Base-by-base conservation (phyloP, 2,888 invertebrate genomes). In the Atrina japonica region DNA sequence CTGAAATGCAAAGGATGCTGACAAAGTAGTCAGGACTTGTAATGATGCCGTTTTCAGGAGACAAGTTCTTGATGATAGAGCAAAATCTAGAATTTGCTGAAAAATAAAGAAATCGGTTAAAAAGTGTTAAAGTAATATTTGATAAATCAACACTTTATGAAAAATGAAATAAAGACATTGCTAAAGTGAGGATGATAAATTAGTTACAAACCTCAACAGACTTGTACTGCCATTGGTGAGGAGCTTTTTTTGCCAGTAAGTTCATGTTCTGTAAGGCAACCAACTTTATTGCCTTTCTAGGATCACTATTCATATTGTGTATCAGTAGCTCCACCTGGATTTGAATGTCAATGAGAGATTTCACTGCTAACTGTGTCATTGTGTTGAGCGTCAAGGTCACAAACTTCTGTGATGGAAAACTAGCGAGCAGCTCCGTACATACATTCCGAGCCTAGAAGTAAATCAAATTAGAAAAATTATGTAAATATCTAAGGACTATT, bases 261-360 rank as follows among this genome's bases (percentile, higher is more conserved):
- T 93, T 93, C 47, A 96, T 91, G 75, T 95, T 93, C 73, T 93
- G 92, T 23, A 96, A 90, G 55, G 93, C 93, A 81, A 94, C 93
- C 14, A 93, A 92, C 85, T 95, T 94, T 0, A 96, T 94, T 41
- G 93, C 93, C 82, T 93, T 92, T 27, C 96, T 92, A 7, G 94
- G 93, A 91, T 96, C 96, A 74, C 92, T 92, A 56, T 93, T 92
- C 58, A 96, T 90, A 88, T 94, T 94, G 18, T 93, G 92, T 5
- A 96, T 89, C 11, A 96, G 90, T 50, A 96, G 91, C 65, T 91
- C 91, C 14, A 94, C 90, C 91, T 98, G 98, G 84, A 95, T 95
- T 0, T 97, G 96, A 49, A 98, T 95, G 90, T 97, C 96, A 0
- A 96, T 95, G 14, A 98, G 93, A 0, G 97, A 97, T 53, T 96